Evolutionary conservation across 1,140 invertebrate genomes (phyloP).

Genomic region (Forficula auricularia): DNA sequence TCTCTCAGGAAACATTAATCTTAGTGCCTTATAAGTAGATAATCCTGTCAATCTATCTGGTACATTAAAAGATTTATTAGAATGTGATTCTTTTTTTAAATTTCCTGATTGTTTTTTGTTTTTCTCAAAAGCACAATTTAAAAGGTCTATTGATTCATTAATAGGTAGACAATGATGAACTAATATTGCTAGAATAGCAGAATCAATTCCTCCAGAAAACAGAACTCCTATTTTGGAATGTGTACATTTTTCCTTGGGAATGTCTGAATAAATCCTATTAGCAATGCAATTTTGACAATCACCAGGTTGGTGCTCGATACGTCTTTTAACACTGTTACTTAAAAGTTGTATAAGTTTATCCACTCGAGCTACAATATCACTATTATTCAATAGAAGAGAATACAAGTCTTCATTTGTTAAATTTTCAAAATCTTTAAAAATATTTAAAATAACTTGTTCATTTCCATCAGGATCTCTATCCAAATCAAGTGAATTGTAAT

Average conservation of each 20-base stretch:
- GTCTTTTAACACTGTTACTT: conserved; percentile 38
- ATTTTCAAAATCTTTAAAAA: conserved; percentile 18
- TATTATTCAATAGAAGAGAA: conserved; percentile 26
- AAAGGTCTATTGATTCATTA: conserved; percentile 69
- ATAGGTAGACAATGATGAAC: conserved; percentile 51
- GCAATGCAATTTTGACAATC: conserved; percentile 43
- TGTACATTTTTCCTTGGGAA: conserved; percentile 23
- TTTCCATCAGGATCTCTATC: conserved; percentile 17
- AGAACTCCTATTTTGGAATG: conserved; percentile 70
- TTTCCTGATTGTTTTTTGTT: conserved; percentile 12
- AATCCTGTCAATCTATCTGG: conserved; percentile 67
- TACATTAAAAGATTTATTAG: conserved; percentile 34
- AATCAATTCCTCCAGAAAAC: conserved; percentile 93
- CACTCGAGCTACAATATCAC: conserved; percentile 25
- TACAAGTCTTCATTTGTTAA: conserved; percentile 11
- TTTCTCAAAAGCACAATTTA: conserved; percentile 91
- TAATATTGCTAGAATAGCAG: conserved; percentile 66
- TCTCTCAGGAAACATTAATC: conserved; percentile 44
- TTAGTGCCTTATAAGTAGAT: conserved; percentile 53
- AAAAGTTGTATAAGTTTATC: conserved; percentile 34
- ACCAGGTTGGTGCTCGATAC: conserved; percentile 42
- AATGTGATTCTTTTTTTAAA: too few species aligned
- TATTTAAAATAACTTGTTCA: conserved; percentile 23
- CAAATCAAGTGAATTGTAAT: conserved; percentile 22
- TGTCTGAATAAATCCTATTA: conserved; percentile 18